Base-by-base conservation (phyloP, 2,113 vertebrate species). In the Oryzias woworae region DNA sequence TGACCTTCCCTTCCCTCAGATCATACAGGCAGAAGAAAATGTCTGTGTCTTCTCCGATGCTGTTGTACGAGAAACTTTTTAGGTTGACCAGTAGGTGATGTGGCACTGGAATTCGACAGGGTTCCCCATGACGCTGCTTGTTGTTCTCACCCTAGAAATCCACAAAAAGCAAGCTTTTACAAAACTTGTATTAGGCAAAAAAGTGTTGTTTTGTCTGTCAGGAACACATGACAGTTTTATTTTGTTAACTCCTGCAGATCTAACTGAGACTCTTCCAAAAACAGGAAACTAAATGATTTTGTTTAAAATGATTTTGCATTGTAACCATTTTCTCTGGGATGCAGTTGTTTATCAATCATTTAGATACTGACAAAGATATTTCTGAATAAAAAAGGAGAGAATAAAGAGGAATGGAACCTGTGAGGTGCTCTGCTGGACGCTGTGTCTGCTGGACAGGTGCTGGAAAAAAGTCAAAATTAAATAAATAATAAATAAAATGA, bases 51-150 rank as follows among this genome's bases (percentile, higher is more conserved):
- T 99, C 97, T 18, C 96, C 96, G 57, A 98, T 95, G 71, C 95
- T 97, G 88, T 95, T 98, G 85, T 96, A 98, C 73, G 96, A 97
- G 90, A 98, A 98, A 87, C 95, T 99, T 91, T 98, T 99, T 22
- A 99, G 90, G 73, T 94, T 98, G 82, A 99, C 92, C 71, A 98
- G 94, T 13, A 99, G 94, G 87, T 99, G 97, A 76, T 99, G 96
- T 26, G 95, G 95, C 4, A 98, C 91, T 0, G 97, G 96, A 73
- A 95, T 90, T 31, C 96, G 88, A 17, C 93, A 93, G 1, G 92
- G 81, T 46, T 98, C 96, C 0, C 94, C 94, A 4, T 95, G 95
- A 18, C 95, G 92, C 78, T 96, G 95, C 4, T 92, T 91, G n/a
- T 92, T 89, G 0, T 92, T 91, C 65, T 98, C 95, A 22, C 91